Conservation (phyloP, 2,797 vertebrate genomes). For the Pipistrellus nathusii region DNA sequence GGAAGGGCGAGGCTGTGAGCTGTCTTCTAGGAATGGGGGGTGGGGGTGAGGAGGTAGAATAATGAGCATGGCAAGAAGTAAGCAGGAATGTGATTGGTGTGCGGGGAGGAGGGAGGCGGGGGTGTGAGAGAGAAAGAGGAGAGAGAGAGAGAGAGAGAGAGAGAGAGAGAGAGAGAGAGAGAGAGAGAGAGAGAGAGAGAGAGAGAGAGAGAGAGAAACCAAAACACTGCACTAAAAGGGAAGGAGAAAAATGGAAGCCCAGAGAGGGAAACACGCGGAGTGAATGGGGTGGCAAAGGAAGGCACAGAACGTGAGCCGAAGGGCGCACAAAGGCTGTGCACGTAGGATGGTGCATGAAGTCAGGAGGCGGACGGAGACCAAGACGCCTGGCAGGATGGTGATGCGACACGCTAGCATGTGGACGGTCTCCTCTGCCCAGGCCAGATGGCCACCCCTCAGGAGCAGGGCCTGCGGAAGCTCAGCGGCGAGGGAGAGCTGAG, state of each 20-base stretch:
- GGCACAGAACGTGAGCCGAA: slow-evolving; percentile 58
- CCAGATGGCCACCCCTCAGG: neutral
- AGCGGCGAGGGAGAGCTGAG: neutral
- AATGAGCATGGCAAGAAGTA: slow-evolving; percentile 65
- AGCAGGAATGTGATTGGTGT: slow-evolving; percentile 73
- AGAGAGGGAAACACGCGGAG: slow-evolving; percentile 58
- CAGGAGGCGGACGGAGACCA: neutral
- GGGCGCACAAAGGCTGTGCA: slow-evolving; percentile 2
- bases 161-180: neutral
- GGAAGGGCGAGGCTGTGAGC: slow-evolving; percentile 56
- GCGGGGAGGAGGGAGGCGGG: slow-evolving; percentile 64
- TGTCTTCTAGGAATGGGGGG: slow-evolving; percentile 81
- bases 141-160: neutral
- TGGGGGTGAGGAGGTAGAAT: slow-evolving; percentile 1
- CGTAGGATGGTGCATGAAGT: slow-evolving; percentile 58
- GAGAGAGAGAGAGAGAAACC: no score
- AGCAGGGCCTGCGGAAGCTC: neutral
- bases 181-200: neutral
- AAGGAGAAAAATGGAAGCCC: slow-evolving; percentile 68
- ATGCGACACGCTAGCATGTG: slow-evolving; percentile 38
- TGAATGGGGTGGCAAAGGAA: slow-evolving; percentile 63
- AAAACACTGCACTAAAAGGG: slow-evolving; percentile 33
- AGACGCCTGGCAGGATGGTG: neutral
- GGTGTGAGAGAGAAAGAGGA: slow-evolving; percentile 4
- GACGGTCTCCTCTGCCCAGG: neutral